Percentiles rank a stretch among this genome's conserved stretches.
Evolutionary conservation across 2,797 vertebrate genomes (phyloP).

Genomic region (Anomalospiza imberbis): DNA sequence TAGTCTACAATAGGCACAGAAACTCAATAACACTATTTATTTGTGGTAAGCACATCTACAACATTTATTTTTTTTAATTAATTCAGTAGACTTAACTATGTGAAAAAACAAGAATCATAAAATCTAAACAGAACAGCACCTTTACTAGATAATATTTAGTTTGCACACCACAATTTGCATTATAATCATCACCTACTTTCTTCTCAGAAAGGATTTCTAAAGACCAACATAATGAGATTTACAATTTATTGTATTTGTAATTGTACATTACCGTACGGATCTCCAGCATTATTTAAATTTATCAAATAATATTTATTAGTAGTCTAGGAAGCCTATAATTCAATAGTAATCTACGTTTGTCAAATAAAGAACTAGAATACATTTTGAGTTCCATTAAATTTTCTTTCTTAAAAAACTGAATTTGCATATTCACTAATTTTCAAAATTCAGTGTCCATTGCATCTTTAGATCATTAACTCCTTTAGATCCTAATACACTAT

Average conservation of each 20-base stretch:
- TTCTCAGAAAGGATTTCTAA: conserved; percentile 20
- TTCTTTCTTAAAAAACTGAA: background rate
- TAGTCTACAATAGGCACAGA: background rate
- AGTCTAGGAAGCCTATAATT: background rate
- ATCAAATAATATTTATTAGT: background rate
- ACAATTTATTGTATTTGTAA: background rate
- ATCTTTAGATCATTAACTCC: background rate
- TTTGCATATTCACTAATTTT: background rate
- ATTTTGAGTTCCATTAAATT: background rate
- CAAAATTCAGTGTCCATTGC: background rate
- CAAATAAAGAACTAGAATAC: background rate
- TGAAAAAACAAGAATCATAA: background rate
- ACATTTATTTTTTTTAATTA: too few relatives aligned
- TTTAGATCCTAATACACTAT: background rate
- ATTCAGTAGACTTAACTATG: background rate
- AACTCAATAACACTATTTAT: background rate
- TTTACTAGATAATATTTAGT: conserved; percentile 9
- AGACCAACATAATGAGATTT: background rate
- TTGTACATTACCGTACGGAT: background rate
- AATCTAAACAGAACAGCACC: conserved; percentile 18
- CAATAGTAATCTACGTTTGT: background rate
- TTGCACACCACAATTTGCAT: background rate
- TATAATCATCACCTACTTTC: background rate
- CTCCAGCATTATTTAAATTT: background rate
- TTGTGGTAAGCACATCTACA: too few relatives aligned